Base-by-base conservation (phyloP, 1,140 invertebrate species). In the Daktulosphaira vitifoliae region DNA sequence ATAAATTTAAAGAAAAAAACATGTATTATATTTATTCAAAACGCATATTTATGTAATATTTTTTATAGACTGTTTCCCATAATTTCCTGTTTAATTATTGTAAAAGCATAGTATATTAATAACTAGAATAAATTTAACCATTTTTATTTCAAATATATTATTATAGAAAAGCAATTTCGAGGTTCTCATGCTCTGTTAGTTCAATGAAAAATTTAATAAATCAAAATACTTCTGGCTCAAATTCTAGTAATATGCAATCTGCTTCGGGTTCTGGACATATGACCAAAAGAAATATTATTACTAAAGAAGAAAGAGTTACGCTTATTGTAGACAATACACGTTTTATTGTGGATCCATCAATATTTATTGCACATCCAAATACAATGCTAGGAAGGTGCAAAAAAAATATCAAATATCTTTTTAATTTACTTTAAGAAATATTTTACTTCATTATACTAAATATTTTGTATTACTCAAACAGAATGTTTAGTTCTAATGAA, bases 401-500 rank as follows among this genome's bases (percentile, higher is more conserved):
- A 56, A 44, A 16, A 44, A 48, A 46, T n/a, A 20, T 48, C 6
- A 48, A 16, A 42, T n/a, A n/a, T n/a, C n/a, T n/a, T n/a, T n/a
- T n/a, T n/a, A n/a, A n/a, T n/a, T n/a, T n/a, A n/a, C n/a, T n/a
- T n/a, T n/a, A n/a, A n/a, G n/a, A n/a, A n/a, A n/a, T n/a, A n/a
- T n/a, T n/a, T n/a, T n/a, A n/a, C n/a, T n/a, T n/a, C n/a, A n/a
- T n/a, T n/a, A n/a, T n/a, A n/a, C n/a, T n/a, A n/a, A n/a, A n/a
- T n/a, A n/a, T n/a, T 52, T 25, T 25, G 4, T 8, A 6, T 23
- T 52, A 52, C 22, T 23, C 26, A 23, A 52, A 15, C 25, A 86
- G 94, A 71, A 98, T 98, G 96, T 97, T 97, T 74, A 92, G 90
- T 73, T 90, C 92, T 16, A 90, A 91, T 48, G 92, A 97, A 69